Conservation (phyloP, 2,113 vertebrate genomes). For the Ardeotis arabs region DNA sequence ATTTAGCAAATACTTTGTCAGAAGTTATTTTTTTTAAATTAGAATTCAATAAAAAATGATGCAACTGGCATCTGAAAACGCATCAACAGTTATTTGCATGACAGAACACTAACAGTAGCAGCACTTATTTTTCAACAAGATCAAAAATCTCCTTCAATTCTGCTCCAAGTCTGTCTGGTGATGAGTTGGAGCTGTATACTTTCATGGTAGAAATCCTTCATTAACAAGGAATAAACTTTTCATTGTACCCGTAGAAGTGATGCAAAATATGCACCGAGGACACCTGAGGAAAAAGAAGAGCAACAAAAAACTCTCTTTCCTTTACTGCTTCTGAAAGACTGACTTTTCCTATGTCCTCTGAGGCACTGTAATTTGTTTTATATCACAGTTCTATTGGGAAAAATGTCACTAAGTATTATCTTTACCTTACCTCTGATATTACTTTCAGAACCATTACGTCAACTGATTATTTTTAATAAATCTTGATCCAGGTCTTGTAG, state of each 20-base stretch:
- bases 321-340: not conserved
- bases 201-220: not conserved
- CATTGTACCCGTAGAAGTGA: not conserved
- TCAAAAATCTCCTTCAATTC: not conserved
- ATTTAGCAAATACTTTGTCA: not conserved
- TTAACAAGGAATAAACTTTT: not conserved
- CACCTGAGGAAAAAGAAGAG: not conserved
- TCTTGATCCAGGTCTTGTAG: not conserved
- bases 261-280: not conserved
- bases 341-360: not conserved
- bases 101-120: not conserved
- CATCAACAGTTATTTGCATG: slow-evolving; percentile 5
- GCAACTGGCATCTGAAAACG: not conserved
- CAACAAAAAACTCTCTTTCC: not conserved
- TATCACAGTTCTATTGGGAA: not conserved
- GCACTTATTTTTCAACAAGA: slow-evolving; percentile 3
- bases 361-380: not conserved
- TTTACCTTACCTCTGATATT: not conserved
- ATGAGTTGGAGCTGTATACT: not conserved
- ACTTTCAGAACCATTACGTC: not conserved
- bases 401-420: not conserved
- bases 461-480: not conserved
- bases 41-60: slow-evolving; percentile 1
- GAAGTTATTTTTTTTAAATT: not conserved
- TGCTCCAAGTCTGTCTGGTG: not conserved